Evolutionary conservation across 2,797 vertebrate species (phyloP).

Genomic region (Netta rufina): DNA sequence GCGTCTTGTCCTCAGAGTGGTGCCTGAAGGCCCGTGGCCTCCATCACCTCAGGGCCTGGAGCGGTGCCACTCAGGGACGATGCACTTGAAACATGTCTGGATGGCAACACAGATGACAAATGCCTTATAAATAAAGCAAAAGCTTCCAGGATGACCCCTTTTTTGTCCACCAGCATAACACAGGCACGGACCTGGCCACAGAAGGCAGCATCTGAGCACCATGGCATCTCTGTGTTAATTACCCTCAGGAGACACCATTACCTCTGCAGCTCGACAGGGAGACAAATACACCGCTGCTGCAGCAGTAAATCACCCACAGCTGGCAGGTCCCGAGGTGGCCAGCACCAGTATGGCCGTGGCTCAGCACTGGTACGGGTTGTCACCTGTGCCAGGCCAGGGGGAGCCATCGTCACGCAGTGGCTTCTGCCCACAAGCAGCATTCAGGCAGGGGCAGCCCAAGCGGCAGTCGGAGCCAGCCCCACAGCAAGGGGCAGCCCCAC

Average conservation of each 20-base stretch:
- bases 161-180: too few species aligned
- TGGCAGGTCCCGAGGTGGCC: background rate
- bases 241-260: background rate
- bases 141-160: background rate
- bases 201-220: background rate
- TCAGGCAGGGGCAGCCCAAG: fast-evolving
- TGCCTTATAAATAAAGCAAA: background rate
- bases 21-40: fast-evolving
- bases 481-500: background rate
- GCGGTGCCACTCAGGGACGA: too few species aligned
- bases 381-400: background rate
- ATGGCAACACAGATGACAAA: background rate
- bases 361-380: fast-evolving
- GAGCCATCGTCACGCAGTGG: too few species aligned
- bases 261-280: background rate
- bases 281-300: background rate
- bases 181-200: background rate
- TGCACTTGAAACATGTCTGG: background rate
- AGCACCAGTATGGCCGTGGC: background rate
- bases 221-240: fast-evolving
- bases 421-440: background rate
- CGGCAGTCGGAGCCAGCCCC: background rate
- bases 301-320: background rate
- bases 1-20: background rate
- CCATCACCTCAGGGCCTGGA: background rate